phyloP scores from a whole-genome alignment of 2,113 vertebrate genomes.

The Sander vitreus region DNA sequence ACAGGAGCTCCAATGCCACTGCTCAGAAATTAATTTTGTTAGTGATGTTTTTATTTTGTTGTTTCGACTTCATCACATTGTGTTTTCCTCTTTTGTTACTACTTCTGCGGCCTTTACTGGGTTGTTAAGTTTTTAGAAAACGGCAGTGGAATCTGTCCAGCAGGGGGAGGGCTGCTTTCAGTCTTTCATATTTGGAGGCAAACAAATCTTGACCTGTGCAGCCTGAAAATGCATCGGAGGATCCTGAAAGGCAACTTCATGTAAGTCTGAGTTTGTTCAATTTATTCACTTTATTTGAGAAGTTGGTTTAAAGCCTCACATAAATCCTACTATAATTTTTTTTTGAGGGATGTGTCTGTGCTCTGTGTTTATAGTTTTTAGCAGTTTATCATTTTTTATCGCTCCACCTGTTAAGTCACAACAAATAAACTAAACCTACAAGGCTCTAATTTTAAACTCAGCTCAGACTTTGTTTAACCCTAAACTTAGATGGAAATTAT shows the following conservation, averaged over 20 bases:
- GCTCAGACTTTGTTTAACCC: background rate
- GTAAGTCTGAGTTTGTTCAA: background rate
- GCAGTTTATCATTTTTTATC: background rate
- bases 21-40: background rate
- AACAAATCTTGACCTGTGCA: background rate
- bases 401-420: background rate
- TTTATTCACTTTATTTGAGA: background rate
- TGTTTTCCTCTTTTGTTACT: background rate
- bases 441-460: background rate
- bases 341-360: background rate
- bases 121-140: background rate
- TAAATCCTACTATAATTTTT: background rate
- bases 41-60: background rate
- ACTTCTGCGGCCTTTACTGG: background rate
- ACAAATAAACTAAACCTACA: conserved; percentile 2
- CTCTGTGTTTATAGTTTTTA: background rate
- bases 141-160: conserved; percentile 14
- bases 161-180: conserved; percentile 47
- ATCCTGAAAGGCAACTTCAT: background rate
- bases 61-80: background rate
- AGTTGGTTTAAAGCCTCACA: background rate
- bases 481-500: background rate
- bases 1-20: too few relatives aligned
- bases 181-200: background rate
- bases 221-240: background rate